Percentiles rank a stretch among this genome's conserved stretches.
Conservation (phyloP, 2,888 invertebrate genomes). For the Hesperia comma region DNA sequence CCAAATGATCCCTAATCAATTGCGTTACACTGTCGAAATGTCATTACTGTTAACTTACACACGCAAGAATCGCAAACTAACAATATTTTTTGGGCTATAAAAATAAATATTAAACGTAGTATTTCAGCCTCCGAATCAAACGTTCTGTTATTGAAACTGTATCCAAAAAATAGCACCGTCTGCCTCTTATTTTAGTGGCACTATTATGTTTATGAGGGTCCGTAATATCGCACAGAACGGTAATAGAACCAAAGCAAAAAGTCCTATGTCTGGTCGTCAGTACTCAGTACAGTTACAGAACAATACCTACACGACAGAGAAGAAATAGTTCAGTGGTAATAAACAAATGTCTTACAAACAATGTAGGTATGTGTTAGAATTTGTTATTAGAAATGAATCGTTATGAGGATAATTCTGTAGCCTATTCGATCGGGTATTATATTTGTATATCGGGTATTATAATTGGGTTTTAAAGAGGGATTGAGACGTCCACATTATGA, state of each 20-base stretch:
- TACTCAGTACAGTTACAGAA: not conserved
- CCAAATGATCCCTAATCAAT: too few relatives aligned
- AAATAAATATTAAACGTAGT: not conserved
- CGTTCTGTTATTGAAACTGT: not conserved
- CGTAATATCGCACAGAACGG: slow-evolving; percentile 8
- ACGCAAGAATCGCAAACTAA: too few relatives aligned
- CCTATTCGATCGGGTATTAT: too few relatives aligned
- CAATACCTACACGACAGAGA: not conserved
- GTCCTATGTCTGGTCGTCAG: not conserved
- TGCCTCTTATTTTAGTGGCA: slow-evolving; percentile 16
- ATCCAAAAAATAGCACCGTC: slow-evolving; percentile 5
- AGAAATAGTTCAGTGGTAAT: not conserved
- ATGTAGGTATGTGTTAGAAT: too few relatives aligned
- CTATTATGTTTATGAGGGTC: slow-evolving; percentile 17
- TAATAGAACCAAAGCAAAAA: not conserved
- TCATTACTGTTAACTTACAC: too few relatives aligned
- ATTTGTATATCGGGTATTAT: too few relatives aligned
- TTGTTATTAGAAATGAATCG: too few relatives aligned
- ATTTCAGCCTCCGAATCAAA: not conserved
- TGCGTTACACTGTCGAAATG: too few relatives aligned
- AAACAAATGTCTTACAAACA: too few relatives aligned
- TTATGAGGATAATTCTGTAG: too few relatives aligned
- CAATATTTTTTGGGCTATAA: not conserved
- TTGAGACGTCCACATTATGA: too few relatives aligned
- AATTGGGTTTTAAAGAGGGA: too few relatives aligned